These are phyloP conservation scores for Gerris lacustris DNA, from an alignment of 2,888 invertebrate genomes.

Conservation along the genomic window DNA sequence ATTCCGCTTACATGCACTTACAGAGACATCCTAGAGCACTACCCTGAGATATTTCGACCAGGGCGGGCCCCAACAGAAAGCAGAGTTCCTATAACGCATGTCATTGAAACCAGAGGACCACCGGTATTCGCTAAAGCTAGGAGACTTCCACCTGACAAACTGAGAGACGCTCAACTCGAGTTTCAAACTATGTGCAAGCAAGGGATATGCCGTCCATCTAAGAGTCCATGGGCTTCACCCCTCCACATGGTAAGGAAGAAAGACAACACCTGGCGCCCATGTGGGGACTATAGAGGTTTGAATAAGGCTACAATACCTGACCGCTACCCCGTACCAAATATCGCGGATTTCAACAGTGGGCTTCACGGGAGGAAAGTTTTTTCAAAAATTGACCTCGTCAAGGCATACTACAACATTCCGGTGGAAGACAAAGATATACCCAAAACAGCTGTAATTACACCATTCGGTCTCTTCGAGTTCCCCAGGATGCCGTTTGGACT, in stretches of 20 bases:
- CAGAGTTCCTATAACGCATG: conserved; percentile 1
- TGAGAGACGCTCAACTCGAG: conserved; percentile 34
- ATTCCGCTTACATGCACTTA: background rate
- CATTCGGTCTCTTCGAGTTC: background rate
- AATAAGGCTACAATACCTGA: conserved; percentile 32
- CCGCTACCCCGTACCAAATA: conserved; percentile 31
- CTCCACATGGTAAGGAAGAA: conserved; percentile 31
- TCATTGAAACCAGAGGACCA: conserved; percentile 16
- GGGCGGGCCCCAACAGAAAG: background rate
- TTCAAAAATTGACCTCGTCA: background rate
- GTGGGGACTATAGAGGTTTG: conserved; percentile 31
- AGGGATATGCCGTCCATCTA: conserved; percentile 37
- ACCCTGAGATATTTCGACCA: background rate
- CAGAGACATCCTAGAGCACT: background rate
- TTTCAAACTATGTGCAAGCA: conserved; percentile 34
- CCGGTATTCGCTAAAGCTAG: conserved; percentile 14
- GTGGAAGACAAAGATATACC: background rate
- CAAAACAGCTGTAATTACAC: background rate
- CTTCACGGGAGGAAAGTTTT: conserved; percentile 7
- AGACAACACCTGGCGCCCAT: conserved; percentile 28
- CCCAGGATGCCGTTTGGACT: background rate
- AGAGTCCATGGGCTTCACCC: conserved; percentile 36
- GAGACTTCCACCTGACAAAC: conserved; percentile 27
- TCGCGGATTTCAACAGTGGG: conserved; percentile 21
- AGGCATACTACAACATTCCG: background rate